A percentile compares a stretch with the other conserved stretches of the same genome.
phyloP scores from a whole-genome alignment of 2,113 vertebrate genomes.

The Erpornis zantholeuca region DNA sequence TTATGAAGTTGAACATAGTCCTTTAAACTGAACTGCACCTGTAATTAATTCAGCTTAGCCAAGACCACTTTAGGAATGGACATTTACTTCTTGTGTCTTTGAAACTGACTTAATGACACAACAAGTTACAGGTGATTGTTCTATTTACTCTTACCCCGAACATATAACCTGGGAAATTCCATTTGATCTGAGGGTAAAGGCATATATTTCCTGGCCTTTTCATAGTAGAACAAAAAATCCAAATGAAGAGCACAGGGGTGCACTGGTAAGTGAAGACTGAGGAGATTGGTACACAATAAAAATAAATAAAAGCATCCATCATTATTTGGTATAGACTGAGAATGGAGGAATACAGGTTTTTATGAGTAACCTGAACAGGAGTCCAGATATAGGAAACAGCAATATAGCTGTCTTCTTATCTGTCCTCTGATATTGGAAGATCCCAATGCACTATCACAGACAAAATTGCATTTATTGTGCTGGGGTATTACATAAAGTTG shows the following conservation, averaged over 20 bases:
- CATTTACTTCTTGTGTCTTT: background rate
- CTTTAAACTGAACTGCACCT: background rate
- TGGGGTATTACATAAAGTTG: background rate
- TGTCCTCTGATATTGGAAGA: background rate
- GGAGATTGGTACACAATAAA: background rate
- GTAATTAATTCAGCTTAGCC: background rate
- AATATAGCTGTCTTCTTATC: background rate
- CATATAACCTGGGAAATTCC: background rate
- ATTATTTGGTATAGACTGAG: background rate
- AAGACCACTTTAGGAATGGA: background rate
- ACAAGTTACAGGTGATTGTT: background rate
- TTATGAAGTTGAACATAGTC: background rate
- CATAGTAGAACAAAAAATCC: background rate
- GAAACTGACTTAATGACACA: background rate
- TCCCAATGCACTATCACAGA: background rate
- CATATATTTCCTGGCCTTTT: background rate
- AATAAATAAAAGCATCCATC: background rate
- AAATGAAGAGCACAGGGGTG: background rate
- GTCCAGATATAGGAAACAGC: background rate
- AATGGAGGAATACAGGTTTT: background rate
- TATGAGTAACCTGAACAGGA: background rate
- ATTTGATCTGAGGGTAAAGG: background rate
- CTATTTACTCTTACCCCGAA: background rate
- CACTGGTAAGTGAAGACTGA: background rate
- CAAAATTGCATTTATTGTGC: background rate